Conservation (phyloP, 1,140 invertebrate species). For the Metaphire vulgaris region DNA sequence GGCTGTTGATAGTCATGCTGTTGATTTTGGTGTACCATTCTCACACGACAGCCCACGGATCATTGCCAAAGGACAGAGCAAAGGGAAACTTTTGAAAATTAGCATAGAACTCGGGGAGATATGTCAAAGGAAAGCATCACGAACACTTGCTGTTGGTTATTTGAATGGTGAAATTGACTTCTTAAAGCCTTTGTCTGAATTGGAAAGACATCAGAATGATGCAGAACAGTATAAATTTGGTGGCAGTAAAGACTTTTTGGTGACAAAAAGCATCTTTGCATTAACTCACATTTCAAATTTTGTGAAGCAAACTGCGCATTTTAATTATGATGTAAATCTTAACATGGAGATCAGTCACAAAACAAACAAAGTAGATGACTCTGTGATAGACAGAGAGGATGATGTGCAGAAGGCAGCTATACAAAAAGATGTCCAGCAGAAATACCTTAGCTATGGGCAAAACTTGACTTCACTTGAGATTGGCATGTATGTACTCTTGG, state of each 20-base stretch:
- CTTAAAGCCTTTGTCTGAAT: constrained; percentile 36
- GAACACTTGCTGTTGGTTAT: constrained; percentile 67
- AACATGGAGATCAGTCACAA: neutral
- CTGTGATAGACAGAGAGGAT: neutral
- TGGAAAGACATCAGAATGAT: neutral
- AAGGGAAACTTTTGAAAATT: constrained; percentile 67
- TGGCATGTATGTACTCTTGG: constrained; percentile 88
- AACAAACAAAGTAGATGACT: neutral
- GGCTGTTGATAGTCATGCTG: constrained; percentile 78
- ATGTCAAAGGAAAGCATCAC: constrained; percentile 57
- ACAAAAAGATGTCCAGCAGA: neutral
- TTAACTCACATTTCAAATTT: neutral
- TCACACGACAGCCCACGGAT: constrained; percentile 80
- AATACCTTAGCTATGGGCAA: neutral
- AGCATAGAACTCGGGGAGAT: constrained; percentile 53
- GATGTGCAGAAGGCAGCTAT: neutral
- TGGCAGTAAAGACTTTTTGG: neutral
- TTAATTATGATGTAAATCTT: neutral
- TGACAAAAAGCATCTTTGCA: neutral
- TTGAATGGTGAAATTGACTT: constrained; percentile 87
- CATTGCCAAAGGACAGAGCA: constrained; percentile 80
- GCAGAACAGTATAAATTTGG: neutral
- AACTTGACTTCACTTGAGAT: constrained; percentile 76
- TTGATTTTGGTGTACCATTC: constrained; percentile 83
- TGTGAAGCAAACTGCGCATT: neutral